Evolutionary conservation across 1,140 invertebrate species (phyloP).

Genomic region (Pogonus chalceus): DNA sequence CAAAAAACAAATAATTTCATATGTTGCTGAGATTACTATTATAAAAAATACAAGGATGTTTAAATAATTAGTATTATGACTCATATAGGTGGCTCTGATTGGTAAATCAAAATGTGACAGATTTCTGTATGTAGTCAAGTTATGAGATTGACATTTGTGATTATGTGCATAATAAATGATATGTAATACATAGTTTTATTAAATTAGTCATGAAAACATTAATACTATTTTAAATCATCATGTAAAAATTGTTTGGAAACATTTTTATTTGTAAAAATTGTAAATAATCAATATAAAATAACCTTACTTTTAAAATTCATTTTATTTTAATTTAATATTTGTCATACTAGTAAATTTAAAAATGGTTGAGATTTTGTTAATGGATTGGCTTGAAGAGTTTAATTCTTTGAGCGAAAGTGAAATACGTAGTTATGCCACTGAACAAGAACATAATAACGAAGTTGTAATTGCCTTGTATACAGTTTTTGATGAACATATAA

Average conservation of each 20-base stretch:
- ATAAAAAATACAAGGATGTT: too few species aligned
- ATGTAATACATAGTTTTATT: not conserved
- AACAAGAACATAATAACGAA: conserved; percentile 69
- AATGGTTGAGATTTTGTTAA: conserved; percentile 67
- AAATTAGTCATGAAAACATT: not conserved
- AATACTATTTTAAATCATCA: not conserved
- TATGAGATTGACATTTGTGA: conserved; percentile 4
- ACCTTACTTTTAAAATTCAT: conserved; percentile 8
- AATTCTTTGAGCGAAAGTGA: conserved; percentile 60
- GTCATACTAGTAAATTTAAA: conserved; percentile 17
- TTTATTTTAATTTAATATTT: not conserved
- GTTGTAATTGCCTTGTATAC: conserved; percentile 64
- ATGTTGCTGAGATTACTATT: too few species aligned
- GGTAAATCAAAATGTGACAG: too few species aligned
- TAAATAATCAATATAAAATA: conserved; percentile 4
- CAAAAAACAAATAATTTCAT: too few species aligned
- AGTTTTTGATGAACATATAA: conserved; percentile 51
- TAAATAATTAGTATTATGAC: too few species aligned
- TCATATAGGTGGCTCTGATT: conserved; percentile 1
- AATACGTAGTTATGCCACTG: conserved; percentile 63
- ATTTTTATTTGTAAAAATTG: not conserved
- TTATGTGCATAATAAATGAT: not conserved
- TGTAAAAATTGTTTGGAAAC: not conserved
- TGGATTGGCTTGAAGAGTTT: conserved; percentile 72
- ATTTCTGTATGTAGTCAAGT: conserved; percentile 3